phyloP scores from a whole-genome alignment of 2,888 invertebrate species.

The Netelia virgata region DNA sequence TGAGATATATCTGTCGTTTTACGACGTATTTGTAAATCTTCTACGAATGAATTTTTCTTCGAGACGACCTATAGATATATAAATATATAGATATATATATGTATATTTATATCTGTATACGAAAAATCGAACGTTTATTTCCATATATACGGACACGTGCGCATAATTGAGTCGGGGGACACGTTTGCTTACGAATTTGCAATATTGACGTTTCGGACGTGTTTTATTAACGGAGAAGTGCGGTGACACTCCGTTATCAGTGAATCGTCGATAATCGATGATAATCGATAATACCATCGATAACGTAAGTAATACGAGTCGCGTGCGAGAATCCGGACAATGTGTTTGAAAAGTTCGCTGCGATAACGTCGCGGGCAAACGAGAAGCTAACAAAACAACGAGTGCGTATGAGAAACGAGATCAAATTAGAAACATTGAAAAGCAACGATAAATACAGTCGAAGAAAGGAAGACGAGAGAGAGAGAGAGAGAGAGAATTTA shows the following conservation, averaged over 20 bases:
- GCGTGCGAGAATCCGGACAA: not conserved
- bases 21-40: not conserved
- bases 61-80: too few species aligned
- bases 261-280: slow-evolving; percentile 29
- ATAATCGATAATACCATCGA: not conserved
- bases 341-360: not conserved
- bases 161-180: not conserved
- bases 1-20: slow-evolving; percentile 5
- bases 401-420: not conserved
- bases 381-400: not conserved
- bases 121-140: slow-evolving; percentile 9
- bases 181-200: not conserved
- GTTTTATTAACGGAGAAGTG: slow-evolving; percentile 25
- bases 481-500: too few species aligned
- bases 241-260: slow-evolving; percentile 41
- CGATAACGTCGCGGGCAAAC: not conserved
- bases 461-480: not conserved
- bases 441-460: not conserved
- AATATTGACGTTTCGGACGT: not conserved
- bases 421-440: not conserved
- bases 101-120: too few species aligned
- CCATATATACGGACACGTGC: slow-evolving; percentile 1
- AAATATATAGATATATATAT: too few species aligned
- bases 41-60: too few species aligned
- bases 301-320: not conserved